Evolutionary conservation across 2,888 invertebrate species (phyloP).

Genomic region (Lottia scabra): DNA sequence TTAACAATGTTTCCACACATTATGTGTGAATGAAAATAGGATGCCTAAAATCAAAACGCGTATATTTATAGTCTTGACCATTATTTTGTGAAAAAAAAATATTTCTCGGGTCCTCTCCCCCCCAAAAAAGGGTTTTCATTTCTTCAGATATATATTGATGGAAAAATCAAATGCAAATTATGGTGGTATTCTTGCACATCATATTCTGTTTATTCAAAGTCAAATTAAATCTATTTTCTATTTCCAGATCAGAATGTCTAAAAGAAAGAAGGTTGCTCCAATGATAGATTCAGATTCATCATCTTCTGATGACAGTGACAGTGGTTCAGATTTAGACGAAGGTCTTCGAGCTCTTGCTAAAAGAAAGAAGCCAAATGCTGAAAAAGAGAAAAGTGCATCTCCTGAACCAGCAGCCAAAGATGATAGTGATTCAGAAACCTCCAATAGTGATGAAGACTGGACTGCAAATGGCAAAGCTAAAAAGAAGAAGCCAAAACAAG

Average conservation of each 20-base stretch:
- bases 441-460: slow-evolving; percentile 68
- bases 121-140: no score
- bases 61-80: no score
- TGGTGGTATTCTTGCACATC: no score
- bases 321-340: slow-evolving; percentile 65
- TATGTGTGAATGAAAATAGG: no score
- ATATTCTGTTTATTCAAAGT: no score
- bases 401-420: slow-evolving; percentile 34
- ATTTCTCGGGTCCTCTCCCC: no score
- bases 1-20: no score
- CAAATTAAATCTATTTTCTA: no score
- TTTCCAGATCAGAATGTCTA: slow-evolving; percentile 53
- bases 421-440: slow-evolving; percentile 63
- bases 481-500: slow-evolving; percentile 50
- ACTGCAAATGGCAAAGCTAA: slow-evolving; percentile 57
- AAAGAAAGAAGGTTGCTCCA: slow-evolving; percentile 63
- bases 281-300: slow-evolving; percentile 64
- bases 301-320: slow-evolving; percentile 64
- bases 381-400: slow-evolving; percentile 39
- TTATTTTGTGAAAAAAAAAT: no score
- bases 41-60: no score
- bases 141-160: no score
- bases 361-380: slow-evolving; percentile 53
- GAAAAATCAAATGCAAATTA: no score
- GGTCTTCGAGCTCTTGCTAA: slow-evolving; percentile 61